These are phyloP conservation scores for Lepidurus couesii DNA, from an alignment of 1,140 invertebrate genomes.

Conservation along the genomic window DNA sequence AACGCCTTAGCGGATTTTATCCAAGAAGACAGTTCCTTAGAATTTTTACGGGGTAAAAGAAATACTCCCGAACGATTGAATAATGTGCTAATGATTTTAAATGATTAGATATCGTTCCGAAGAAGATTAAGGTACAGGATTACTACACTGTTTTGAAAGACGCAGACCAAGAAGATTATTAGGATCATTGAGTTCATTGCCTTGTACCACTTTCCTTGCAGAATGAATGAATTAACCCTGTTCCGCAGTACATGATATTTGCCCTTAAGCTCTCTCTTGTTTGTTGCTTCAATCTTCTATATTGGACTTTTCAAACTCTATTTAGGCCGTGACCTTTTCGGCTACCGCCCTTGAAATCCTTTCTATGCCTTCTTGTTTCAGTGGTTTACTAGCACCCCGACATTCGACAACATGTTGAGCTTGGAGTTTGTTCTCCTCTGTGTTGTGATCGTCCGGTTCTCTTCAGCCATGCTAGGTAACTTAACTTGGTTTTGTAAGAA, in stretches of 20 bases:
- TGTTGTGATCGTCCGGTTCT: not conserved
- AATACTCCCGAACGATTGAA: not conserved
- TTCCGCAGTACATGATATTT: conserved; percentile 7
- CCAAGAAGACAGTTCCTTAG: not conserved
- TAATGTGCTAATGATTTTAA: not conserved
- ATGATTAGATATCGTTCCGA: not conserved
- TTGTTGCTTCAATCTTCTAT: not conserved
- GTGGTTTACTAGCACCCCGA: too few species aligned
- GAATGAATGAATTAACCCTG: not conserved
- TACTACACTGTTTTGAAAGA: not conserved
- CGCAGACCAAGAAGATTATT: not conserved
- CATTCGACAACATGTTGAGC: too few species aligned
- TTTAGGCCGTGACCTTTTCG: not conserved
- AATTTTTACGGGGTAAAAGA: not conserved
- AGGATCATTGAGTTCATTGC: not conserved
- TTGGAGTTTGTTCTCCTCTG: not conserved
- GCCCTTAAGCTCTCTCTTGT: not conserved
- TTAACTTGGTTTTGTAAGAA: not conserved
- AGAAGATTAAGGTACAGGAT: conserved; percentile 1
- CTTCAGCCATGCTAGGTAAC: not conserved
- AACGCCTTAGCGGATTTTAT: conserved; percentile 14
- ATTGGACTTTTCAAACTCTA: not conserved
- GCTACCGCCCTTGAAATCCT: too few species aligned
- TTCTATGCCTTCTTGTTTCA: too few species aligned
- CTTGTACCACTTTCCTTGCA: not conserved